phyloP scores from a whole-genome alignment of 2,888 invertebrate genomes.

The Eulithis testata region DNA sequence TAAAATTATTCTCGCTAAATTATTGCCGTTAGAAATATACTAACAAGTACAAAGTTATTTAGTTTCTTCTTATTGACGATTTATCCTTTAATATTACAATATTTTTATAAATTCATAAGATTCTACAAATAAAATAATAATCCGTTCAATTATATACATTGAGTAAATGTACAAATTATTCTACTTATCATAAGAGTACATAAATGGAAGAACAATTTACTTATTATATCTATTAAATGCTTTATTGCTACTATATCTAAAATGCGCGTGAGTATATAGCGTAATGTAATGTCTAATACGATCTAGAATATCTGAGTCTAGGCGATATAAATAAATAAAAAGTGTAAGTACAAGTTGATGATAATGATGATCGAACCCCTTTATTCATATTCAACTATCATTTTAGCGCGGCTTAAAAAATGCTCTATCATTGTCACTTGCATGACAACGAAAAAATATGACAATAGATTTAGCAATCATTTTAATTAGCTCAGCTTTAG shows the following conservation, averaged over 20 bases:
- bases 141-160: conserved; percentile 17
- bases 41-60: not conserved
- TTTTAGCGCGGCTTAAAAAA: too few relatives aligned
- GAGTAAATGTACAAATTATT: conserved; percentile 30
- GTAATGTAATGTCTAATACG: not conserved
- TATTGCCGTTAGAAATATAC: not conserved
- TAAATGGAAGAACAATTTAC: conserved; percentile 67
- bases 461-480: too few relatives aligned
- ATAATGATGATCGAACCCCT: not conserved
- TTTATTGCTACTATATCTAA: conserved; percentile 42
- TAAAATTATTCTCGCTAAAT: conserved; percentile 1
- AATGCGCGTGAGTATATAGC: conserved; percentile 41
- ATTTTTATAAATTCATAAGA: conserved; percentile 2
- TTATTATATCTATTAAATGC: conserved; percentile 63
- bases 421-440: too few relatives aligned
- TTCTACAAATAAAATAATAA: conserved; percentile 11
- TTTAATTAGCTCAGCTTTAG: too few relatives aligned
- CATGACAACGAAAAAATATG: too few relatives aligned
- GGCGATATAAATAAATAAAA: not conserved
- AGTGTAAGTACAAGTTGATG: not conserved
- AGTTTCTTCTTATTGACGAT: not conserved
- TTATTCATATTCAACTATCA: too few relatives aligned
- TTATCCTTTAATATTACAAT: not conserved
- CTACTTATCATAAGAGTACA: conserved; percentile 28
- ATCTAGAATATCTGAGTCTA: not conserved